Conservation (phyloP, 2,113 vertebrate genomes). For the Silurus glanis region DNA sequence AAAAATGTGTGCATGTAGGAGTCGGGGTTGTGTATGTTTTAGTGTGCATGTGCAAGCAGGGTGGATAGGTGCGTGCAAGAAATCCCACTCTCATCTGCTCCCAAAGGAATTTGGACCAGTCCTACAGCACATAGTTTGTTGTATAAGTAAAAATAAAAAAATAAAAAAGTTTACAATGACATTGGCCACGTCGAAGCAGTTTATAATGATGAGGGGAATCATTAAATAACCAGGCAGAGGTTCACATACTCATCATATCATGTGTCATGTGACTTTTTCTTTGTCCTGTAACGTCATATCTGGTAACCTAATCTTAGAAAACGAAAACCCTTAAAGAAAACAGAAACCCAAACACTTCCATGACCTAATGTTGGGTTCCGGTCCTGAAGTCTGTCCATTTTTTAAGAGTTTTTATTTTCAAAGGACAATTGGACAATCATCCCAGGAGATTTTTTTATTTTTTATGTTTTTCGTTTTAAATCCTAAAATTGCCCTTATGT, state of each 20-base stretch:
- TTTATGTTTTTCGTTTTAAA: not conserved
- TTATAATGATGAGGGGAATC: not conserved
- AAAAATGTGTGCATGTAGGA: not conserved
- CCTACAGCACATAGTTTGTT: not conserved
- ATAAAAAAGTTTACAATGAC: not conserved
- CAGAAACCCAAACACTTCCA: not conserved
- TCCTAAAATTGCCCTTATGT: not conserved
- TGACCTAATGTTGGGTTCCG: not conserved
- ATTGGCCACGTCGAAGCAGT: not conserved
- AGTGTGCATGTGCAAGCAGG: not conserved
- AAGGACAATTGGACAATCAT: not conserved
- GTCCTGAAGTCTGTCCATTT: not conserved
- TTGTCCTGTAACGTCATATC: not conserved
- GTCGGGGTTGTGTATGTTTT: slow-evolving; percentile 22
- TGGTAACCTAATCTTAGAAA: not conserved
- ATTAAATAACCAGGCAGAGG: not conserved
- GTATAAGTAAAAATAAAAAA: not conserved
- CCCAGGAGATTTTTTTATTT: not conserved
- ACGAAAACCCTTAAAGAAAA: not conserved
- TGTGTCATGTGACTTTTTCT: not conserved
- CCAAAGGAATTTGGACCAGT: not conserved
- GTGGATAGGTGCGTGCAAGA: not conserved
- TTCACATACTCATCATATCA: too few species aligned
- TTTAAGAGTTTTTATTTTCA: not conserved
- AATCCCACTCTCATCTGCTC: too few species aligned